These are phyloP conservation scores for Pollimyrus isidori DNA, from an alignment of 2,113 vertebrate species.

Conservation along the genomic window DNA sequence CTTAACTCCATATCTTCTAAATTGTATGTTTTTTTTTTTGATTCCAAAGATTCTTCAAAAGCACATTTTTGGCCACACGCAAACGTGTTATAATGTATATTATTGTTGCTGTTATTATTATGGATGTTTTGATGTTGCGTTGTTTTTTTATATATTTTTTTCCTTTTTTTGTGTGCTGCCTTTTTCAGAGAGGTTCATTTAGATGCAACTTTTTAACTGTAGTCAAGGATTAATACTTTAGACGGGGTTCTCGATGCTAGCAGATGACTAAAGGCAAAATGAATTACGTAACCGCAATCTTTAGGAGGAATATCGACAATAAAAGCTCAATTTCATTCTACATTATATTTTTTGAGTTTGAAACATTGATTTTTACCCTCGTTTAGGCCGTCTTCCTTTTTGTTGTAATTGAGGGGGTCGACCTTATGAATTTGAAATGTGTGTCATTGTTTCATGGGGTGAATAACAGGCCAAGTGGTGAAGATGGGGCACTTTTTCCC, in stretches of 20 bases:
- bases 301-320: not conserved
- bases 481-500: not conserved
- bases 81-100: slow-evolving; percentile 8
- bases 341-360: not conserved
- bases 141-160: not conserved
- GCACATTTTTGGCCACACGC: slow-evolving; percentile 14
- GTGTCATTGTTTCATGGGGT: not conserved
- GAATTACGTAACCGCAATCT: not conserved
- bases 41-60: slow-evolving; percentile 23
- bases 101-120: slow-evolving; percentile 13
- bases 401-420: not conserved
- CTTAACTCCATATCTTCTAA: slow-evolving; percentile 12
- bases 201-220: slow-evolving; percentile 9
- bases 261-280: not conserved
- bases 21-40: slow-evolving; percentile 7
- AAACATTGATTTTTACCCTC: not conserved
- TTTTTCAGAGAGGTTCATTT: slow-evolving; percentile 12
- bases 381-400: not conserved
- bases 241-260: not conserved
- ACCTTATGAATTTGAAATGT: not conserved
- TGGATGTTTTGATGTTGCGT: slow-evolving; percentile 6
- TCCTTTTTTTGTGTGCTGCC: not conserved
- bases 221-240: not conserved
- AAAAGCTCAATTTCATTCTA: not conserved
- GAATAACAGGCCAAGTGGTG: not conserved